Evolutionary conservation across 2,113 vertebrate genomes (phyloP).

Genomic region (Etheostoma spectabile): DNA sequence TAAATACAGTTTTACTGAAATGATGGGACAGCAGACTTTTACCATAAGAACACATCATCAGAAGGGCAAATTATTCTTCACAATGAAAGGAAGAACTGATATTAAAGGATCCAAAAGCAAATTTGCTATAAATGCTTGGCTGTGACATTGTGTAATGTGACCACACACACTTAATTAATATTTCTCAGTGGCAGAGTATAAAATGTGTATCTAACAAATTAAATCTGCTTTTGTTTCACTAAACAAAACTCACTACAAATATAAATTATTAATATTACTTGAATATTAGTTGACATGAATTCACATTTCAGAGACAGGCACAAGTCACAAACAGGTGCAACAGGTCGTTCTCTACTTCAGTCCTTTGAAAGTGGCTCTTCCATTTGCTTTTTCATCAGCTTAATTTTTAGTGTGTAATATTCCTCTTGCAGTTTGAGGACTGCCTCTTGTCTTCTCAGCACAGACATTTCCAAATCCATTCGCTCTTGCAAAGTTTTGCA

Average conservation of each 20-base stretch:
- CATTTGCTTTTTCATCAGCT: constrained; percentile 63
- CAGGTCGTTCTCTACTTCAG: constrained; percentile 9
- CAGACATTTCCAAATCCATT: constrained; percentile 70
- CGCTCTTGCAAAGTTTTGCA: constrained; percentile 52
- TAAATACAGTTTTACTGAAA: background rate
- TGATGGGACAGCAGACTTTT: background rate
- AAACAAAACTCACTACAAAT: background rate
- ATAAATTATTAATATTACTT: no score
- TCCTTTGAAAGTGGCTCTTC: constrained; percentile 26
- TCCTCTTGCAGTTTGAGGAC: constrained; percentile 74
- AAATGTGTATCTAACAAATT: no score
- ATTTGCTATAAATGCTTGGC: background rate
- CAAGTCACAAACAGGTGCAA: background rate
- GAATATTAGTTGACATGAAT: background rate
- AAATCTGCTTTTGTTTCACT: background rate
- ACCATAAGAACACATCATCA: background rate
- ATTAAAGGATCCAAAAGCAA: no score
- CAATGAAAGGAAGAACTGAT: background rate
- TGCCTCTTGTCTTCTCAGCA: constrained; percentile 69
- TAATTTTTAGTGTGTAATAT: constrained; percentile 75
- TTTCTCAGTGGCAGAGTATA: no score
- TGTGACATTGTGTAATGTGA: background rate
- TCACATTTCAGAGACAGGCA: background rate
- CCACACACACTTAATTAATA: background rate
- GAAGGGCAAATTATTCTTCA: background rate